phyloP scores from a whole-genome alignment of 2,888 invertebrate species.

The Entomobrya proxima region DNA sequence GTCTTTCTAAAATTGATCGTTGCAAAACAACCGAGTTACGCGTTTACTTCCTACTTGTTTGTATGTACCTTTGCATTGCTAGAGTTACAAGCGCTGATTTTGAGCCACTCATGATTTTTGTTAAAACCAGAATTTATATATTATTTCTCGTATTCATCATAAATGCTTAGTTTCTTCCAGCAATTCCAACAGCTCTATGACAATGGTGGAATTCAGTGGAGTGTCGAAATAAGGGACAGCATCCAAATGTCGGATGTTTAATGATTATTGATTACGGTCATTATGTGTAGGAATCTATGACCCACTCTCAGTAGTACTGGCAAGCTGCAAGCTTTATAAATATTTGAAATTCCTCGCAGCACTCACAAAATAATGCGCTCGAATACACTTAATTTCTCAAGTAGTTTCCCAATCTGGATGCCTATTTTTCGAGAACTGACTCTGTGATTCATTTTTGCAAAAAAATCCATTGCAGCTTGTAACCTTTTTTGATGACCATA shows the following conservation, averaged over 20 bases:
- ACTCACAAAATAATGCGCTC: neutral
- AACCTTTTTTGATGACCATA: neutral
- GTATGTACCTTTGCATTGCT: neutral
- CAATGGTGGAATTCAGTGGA: constrained; percentile 41
- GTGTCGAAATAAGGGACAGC: constrained; percentile 45
- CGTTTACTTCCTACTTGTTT: no score
- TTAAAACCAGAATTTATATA: no score
- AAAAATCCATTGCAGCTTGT: neutral
- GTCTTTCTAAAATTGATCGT: no score
- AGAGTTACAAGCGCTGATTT: neutral
- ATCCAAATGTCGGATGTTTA: constrained; percentile 6
- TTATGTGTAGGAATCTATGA: constrained; percentile 27
- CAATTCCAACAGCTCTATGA: constrained; percentile 30
- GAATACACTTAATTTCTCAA: constrained; percentile 12
- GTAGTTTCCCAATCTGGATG: neutral
- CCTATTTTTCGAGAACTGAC: neutral
- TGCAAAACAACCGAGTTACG: no score
- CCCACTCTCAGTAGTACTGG: constrained; percentile 31
- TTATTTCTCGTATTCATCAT: no score
- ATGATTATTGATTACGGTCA: constrained; percentile 4
- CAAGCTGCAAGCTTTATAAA: constrained; percentile 43
- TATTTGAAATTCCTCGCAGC: constrained; percentile 14
- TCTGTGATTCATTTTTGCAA: constrained; percentile 1
- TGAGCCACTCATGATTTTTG: constrained; percentile 31
- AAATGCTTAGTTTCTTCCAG: constrained; percentile 10